Conservation (phyloP, 2,888 invertebrate genomes). For the Protula sp. region DNA sequence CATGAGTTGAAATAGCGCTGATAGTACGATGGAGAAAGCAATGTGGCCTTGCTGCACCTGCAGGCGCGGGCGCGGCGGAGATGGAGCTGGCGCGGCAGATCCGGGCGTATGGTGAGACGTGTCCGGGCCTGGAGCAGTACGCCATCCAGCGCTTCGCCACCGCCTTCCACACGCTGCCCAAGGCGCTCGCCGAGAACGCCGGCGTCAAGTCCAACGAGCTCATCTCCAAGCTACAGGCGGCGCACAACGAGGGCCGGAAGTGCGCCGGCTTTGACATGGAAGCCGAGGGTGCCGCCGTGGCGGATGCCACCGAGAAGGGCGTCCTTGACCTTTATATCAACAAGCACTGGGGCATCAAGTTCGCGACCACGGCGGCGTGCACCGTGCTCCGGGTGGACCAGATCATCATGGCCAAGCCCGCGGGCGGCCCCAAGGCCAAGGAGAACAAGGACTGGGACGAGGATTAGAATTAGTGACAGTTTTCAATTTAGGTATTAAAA, state of each 20-base stretch:
- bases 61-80: constrained; percentile 95
- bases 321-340: constrained; percentile 69
- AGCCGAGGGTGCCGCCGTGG: constrained; percentile 64
- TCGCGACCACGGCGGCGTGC: constrained; percentile 86
- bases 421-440: constrained; percentile 81
- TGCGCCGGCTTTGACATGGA: constrained; percentile 74
- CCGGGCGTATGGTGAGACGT: constrained; percentile 78
- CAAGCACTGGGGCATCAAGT: constrained; percentile 92
- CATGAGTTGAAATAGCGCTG: too few relatives aligned
- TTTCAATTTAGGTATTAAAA: too few relatives aligned
- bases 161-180: constrained; percentile 85
- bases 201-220: constrained; percentile 79
- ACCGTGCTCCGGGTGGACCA: constrained; percentile 92
- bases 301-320: constrained; percentile 71
- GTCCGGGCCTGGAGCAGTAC: constrained; percentile 94
- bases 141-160: constrained; percentile 82
- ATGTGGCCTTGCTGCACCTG: too few relatives aligned
- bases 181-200: constrained; percentile 88
- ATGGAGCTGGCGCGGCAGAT: constrained; percentile 86
- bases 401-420: constrained; percentile 96
- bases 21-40: too few relatives aligned
- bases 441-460: constrained; percentile 52
- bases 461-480: too few relatives aligned
- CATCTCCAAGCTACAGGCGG: constrained; percentile 81
- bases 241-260: constrained; percentile 83